Base-by-base conservation (phyloP, 2,888 invertebrate species). In the Idaea biselata region DNA sequence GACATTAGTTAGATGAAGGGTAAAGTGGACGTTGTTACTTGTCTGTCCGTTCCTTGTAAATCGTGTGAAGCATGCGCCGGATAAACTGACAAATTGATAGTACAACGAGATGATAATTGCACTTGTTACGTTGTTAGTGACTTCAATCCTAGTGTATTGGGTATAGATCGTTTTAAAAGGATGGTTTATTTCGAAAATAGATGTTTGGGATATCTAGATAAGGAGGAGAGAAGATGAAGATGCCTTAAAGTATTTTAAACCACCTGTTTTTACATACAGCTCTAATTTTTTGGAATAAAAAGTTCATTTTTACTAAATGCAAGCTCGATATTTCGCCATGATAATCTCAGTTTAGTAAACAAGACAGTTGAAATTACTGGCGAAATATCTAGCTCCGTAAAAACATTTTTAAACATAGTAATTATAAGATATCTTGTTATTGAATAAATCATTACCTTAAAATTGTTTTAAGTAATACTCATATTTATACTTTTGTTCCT, bases 41-140 rank as follows among this genome's bases (percentile, higher is more conserved):
- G 72, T 67, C 70, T 74, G 70, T 71, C 74, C 76, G 76, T 76
- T 81, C 77, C 76, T 60, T 76, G 74, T 70, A 70, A 77, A 73
- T 71, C 65, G 73, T 73, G 73, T 71, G 71, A 74, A 74, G 65
- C 44, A 14, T 44, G 14, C 44, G 11, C 67, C 71, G 68, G 65
- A 65, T 62, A 68, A 76, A 75, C 80, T 75, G 78, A 80, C 80
- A 83, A 81, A 86, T 83, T 77, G 79, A 67, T 63, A 68, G 72
- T 64, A 62, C 64, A 72, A 8, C 44, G 64, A 74, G 73, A 71
- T 68, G 73, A 75, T 82, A 77, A 80, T 77, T 76, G 76, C 73
- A 71, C 55, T 60, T 56, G 59, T 56, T 56, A 56, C 16, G n/a
- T 55, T 55, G 55, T 55, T 55, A 17, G 44, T 44, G 7, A 44